phyloP scores from a whole-genome alignment of 2,888 invertebrate species.

The Tiphia femorata region DNA sequence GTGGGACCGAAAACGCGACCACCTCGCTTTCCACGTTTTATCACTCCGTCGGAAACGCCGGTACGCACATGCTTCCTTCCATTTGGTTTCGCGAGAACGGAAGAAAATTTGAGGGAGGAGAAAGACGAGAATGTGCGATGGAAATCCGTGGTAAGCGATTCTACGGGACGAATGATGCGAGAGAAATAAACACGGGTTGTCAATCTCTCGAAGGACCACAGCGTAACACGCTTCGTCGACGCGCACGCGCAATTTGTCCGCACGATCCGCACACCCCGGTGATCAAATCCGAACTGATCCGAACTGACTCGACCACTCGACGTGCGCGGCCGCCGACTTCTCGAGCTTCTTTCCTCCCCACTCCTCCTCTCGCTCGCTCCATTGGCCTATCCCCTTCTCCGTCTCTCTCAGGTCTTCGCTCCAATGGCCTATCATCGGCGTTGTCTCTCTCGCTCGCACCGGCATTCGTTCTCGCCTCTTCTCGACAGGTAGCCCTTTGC shows the following conservation, averaged over 20 bases:
- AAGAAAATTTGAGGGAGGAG: not conserved
- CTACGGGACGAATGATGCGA: not conserved
- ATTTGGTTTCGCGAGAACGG: too few species aligned
- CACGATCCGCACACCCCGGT: conserved; percentile 48
- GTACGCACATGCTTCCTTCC: conserved; percentile 35
- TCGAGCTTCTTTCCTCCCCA: conserved; percentile 5
- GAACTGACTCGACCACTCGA: conserved; percentile 33
- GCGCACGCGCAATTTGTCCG: conserved; percentile 26
- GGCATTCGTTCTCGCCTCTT: not conserved
- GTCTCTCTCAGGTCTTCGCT: conserved; percentile 8
- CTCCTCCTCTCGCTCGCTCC: not conserved
- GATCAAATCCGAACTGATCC: conserved; percentile 60
- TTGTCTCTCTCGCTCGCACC: not conserved
- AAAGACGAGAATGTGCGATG: not conserved
- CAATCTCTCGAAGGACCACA: conserved; percentile 23
- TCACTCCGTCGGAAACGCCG: not conserved
- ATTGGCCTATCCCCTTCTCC: conserved; percentile 15
- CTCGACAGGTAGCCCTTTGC: not conserved
- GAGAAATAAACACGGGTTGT: conserved; percentile 20
- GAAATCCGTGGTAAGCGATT: not conserved
- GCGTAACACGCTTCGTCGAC: conserved; percentile 21
- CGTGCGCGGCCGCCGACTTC: conserved; percentile 23
- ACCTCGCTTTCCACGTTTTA: too few species aligned
- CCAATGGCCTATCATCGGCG: conserved; percentile 5
- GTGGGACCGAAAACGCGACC: not conserved